Conservation (phyloP, 2,888 invertebrate species). For the Amiota communis region DNA sequence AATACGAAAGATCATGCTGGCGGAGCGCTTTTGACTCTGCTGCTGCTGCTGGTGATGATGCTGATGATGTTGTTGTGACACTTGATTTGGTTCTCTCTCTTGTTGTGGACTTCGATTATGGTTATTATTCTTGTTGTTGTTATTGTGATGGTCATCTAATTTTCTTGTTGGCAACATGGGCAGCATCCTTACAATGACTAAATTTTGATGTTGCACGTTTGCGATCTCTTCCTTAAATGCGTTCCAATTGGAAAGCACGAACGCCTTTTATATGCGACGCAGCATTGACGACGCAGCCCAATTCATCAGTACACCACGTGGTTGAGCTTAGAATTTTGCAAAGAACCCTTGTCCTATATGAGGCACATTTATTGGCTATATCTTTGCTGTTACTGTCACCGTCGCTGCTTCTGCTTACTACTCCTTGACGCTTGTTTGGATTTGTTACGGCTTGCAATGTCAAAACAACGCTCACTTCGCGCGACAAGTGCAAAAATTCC, state of each 20-base stretch:
- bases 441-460: slow-evolving; percentile 71
- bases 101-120: background rate
- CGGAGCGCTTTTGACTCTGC: slow-evolving; percentile 53
- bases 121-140: slow-evolving; percentile 32
- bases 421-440: slow-evolving; percentile 50
- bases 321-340: slow-evolving; percentile 52
- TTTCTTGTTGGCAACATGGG: slow-evolving; percentile 61
- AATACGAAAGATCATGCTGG: slow-evolving; percentile 68
- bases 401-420: slow-evolving; percentile 12
- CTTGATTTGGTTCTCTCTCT: background rate
- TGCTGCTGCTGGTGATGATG: slow-evolving; percentile 42
- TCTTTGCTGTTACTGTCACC: slow-evolving; percentile 20
- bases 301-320: slow-evolving; percentile 45
- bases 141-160: slow-evolving; percentile 53
- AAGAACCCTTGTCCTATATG: slow-evolving; percentile 39
- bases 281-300: background rate
- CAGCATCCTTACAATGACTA: slow-evolving; percentile 46
- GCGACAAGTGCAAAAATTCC: slow-evolving; percentile 73
- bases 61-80: background rate
- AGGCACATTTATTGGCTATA: slow-evolving; percentile 29
- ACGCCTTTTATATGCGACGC: slow-evolving; percentile 65
- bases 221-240: slow-evolving; percentile 65
- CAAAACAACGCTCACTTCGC: slow-evolving; percentile 58
- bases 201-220: slow-evolving; percentile 48
- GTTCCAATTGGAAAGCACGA: slow-evolving; percentile 67